Base-by-base conservation (phyloP, 2,797 vertebrate genomes). In the Esox masquinongy region DNA sequence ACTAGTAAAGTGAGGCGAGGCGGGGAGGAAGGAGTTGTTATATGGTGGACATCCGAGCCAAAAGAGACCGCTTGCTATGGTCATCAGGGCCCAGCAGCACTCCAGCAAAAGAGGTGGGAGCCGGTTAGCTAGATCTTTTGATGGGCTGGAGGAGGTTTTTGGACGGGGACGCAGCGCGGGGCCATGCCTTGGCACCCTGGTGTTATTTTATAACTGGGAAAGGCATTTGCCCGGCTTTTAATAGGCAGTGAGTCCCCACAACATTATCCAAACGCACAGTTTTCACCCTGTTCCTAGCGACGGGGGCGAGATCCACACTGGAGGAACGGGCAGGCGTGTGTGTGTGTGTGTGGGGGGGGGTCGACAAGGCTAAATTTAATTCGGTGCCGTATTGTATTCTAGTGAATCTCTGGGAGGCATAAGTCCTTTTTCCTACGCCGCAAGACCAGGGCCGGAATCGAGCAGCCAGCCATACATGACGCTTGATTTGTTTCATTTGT, bases 151-250 rank as follows among this genome's bases (percentile, higher is more conserved):
- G 86, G 88, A 80, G 79, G 59, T 73, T 89, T 88, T 83, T 89
- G 85, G 86, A 90, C 79, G 36, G 72, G n/a, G 78, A 79, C 73
- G 72, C 74, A 80, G 80, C 77, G 86, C 87, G 11, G 22, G 56
- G 56, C 22, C 56, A 86, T 77, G 31, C 72, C 82, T 90, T 89
- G 88, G 90, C 88, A 89, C 84, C 87, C 85, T 70, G 0, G 26
- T 4, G 74, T 76, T 80, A 82, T 90, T 93, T 90, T 84, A 82
- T 90, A 87, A 56, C 92, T 87, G 90, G 82, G 91, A 87, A 92
- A 93, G 79, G 85, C 90, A 91, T 91, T 92, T 85, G 82, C 83
- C 76, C 78, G 78, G 87, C 89, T 90, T 90, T 88, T 90, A 91
- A 91, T 88, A 89, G 85, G 81, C 74, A 14, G 80, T 70, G 29